Conservation (phyloP, 2,888 invertebrate species). For the Lepidochitona cinerea region DNA sequence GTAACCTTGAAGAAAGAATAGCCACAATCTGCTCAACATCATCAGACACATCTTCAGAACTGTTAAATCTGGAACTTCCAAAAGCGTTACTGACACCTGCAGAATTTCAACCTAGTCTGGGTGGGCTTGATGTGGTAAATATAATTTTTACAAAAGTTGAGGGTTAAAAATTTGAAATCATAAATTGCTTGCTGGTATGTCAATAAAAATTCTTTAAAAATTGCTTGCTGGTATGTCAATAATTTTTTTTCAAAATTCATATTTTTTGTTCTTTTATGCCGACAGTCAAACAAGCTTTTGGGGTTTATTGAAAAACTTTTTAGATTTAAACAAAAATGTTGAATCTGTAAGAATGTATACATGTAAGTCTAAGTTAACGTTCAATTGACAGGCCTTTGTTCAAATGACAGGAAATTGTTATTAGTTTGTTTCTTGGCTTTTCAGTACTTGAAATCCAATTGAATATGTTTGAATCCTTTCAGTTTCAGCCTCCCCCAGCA, state of each 20-base stretch:
- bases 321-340: too few species aligned
- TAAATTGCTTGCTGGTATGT: not conserved
- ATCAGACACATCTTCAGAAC: not conserved
- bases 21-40: not conserved
- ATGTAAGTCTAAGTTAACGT: too few species aligned
- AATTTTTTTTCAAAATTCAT: not conserved
- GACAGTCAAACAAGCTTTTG: not conserved
- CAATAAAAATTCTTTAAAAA: not conserved
- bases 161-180: not conserved
- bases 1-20: not conserved
- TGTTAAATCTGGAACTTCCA: not conserved
- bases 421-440: too few species aligned
- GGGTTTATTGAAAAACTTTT: too few species aligned
- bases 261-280: too few species aligned
- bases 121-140: not conserved
- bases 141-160: too few species aligned
- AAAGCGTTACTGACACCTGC: conserved; percentile 14
- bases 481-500: conserved; percentile 1
- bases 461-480: not conserved
- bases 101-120: not conserved
- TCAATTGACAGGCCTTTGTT: too few species aligned
- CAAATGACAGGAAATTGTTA: not conserved
- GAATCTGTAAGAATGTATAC: too few species aligned
- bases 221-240: not conserved
- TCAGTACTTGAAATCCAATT: too few species aligned